Percentiles rank a stretch among this genome's conserved stretches.
phyloP scores from a whole-genome alignment of 37 sponge, comb jelly and placozoan species.

The Eunapius fragilis region DNA sequence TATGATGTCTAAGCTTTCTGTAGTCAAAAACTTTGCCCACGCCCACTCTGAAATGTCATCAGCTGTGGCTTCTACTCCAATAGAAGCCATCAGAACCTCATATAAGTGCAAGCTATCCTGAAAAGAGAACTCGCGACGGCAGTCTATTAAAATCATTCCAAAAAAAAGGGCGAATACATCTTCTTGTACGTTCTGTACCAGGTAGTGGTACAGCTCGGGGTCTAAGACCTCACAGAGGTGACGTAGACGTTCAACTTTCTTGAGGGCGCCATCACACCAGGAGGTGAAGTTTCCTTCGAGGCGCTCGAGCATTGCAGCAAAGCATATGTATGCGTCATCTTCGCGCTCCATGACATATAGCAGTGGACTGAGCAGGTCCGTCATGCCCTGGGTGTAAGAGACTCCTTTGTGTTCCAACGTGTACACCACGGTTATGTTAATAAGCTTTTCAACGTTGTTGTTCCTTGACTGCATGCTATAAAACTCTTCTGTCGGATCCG shows the following conservation, averaged over 20 bases:
- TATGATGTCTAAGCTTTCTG: slow-evolving; percentile 45
- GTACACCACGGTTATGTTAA: slow-evolving; percentile 62
- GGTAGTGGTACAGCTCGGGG: slow-evolving; percentile 47
- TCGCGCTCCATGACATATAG: slow-evolving; percentile 74
- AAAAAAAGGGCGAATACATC: slow-evolving; percentile 76
- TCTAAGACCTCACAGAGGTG: slow-evolving; percentile 81
- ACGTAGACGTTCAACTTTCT: slow-evolving; percentile 59
- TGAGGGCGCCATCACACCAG: slow-evolving; percentile 70
- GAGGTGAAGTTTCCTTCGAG: slow-evolving; percentile 55
- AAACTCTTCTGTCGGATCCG: slow-evolving; percentile 64
- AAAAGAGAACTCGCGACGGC: slow-evolving; percentile 75
- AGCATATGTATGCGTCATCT: slow-evolving; percentile 74
- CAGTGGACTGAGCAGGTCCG: slow-evolving; percentile 75
- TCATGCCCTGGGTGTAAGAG: slow-evolving; percentile 87
- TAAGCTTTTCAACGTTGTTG: slow-evolving; percentile 64
- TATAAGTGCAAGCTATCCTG: slow-evolving; percentile 59
- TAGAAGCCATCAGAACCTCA: slow-evolving; percentile 34
- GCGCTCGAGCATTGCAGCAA: slow-evolving; percentile 59
- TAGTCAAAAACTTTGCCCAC: slow-evolving; percentile 71
- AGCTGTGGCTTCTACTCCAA: not conserved
- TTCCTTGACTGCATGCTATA: not conserved
- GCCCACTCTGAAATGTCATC: not conserved
- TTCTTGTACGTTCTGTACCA: slow-evolving; percentile 27
- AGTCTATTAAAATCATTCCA: slow-evolving; percentile 82
- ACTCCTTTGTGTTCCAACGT: slow-evolving; percentile 55